Conservation (phyloP, 2,113 vertebrate genomes). For the Oxyura jamaicensis region DNA sequence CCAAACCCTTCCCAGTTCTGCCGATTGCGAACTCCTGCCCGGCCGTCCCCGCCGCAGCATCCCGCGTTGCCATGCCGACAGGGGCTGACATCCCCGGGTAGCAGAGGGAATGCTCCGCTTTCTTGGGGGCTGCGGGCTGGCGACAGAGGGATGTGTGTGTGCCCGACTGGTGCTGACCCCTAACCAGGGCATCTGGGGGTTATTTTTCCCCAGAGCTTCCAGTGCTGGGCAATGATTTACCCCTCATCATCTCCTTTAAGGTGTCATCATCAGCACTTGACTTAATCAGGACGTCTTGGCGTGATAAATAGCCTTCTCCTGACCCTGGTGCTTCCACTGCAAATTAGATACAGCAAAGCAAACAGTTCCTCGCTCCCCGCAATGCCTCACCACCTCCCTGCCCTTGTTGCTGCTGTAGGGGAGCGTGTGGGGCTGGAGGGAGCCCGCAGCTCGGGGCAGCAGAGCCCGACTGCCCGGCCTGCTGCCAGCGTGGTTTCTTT, state of each 20-base stretch:
- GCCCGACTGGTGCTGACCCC: background rate
- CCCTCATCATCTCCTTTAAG: background rate
- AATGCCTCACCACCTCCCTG: background rate
- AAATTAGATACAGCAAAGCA: background rate
- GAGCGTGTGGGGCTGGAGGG: background rate
- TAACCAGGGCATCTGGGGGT: background rate
- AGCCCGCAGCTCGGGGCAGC: fast-evolving
- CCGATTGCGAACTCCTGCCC: background rate
- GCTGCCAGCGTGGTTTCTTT: background rate
- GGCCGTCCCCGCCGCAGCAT: conserved; percentile 4
- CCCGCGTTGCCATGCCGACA: conserved; percentile 55
- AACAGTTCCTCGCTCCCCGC: background rate
- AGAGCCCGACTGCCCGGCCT: background rate
- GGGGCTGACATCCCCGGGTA: background rate
- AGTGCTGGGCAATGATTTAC: background rate
- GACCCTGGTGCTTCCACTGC: background rate
- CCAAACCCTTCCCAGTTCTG: background rate
- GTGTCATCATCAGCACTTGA: background rate
- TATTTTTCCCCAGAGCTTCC: background rate
- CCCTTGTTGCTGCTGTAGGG: background rate
- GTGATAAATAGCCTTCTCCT: background rate
- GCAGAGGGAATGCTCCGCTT: background rate
- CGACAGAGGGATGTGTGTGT: background rate
- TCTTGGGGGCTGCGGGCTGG: background rate
- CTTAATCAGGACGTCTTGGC: background rate